These are phyloP conservation scores for Agonum fuliginosum DNA, from an alignment of 2,888 invertebrate genomes.

Conservation along the genomic window DNA sequence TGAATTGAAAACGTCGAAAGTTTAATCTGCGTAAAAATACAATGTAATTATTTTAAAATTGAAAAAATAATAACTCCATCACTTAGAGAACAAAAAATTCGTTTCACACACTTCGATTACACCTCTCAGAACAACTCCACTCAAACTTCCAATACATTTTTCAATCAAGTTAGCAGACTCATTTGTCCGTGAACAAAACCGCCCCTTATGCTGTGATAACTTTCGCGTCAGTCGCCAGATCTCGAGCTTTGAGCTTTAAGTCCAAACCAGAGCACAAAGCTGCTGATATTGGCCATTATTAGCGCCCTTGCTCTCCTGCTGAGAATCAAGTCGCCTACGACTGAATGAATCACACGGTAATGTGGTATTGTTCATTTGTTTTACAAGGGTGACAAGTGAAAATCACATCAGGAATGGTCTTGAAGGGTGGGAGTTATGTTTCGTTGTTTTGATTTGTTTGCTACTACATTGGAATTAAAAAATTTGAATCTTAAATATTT, in stretches of 20 bases:
- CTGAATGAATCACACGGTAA: slow-evolving; percentile 17
- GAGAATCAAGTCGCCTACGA: slow-evolving; percentile 40
- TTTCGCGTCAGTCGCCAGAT: slow-evolving; percentile 31
- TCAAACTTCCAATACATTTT: slow-evolving; percentile 11
- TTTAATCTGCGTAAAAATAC: no score
- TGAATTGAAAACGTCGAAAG: no score
- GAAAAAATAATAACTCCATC: no score
- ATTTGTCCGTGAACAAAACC: slow-evolving; percentile 17
- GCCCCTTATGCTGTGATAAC: slow-evolving; percentile 18
- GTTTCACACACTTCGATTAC: not conserved
- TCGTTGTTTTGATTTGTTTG: not conserved
- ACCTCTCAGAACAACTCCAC: no score
- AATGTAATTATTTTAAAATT: no score
- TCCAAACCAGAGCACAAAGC: not conserved
- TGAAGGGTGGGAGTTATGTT: not conserved
- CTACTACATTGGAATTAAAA: no score
- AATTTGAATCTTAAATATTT: no score
- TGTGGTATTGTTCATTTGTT: slow-evolving; percentile 19
- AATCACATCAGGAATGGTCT: not conserved
- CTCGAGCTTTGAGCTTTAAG: slow-evolving; percentile 26
- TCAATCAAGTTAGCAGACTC: slow-evolving; percentile 16
- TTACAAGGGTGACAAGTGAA: slow-evolving; percentile 31
- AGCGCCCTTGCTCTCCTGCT: slow-evolving; percentile 29
- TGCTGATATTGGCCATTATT: slow-evolving; percentile 36
- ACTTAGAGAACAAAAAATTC: no score